Base-by-base conservation (phyloP, 2,888 invertebrate genomes). In the Abrostola tripartita region DNA sequence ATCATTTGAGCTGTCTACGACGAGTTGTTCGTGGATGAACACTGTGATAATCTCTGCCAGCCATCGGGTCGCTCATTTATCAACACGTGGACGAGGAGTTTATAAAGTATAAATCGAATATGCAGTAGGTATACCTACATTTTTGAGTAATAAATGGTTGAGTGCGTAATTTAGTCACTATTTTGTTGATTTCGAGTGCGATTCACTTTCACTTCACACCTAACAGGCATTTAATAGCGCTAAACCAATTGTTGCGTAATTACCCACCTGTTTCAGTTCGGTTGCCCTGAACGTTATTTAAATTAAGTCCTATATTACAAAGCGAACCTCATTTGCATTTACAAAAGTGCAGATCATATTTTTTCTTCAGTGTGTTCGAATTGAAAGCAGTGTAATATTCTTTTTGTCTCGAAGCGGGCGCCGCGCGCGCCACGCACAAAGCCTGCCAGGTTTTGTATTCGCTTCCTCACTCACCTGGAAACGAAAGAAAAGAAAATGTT, bases 401-500 rank as follows among this genome's bases (percentile, higher is more conserved):
- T 87, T 92, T 92, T 92, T 92, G 89, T 92, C 86, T 90, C 67
- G 74, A 38, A 76, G 60, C 80, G 85, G 76, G 81, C 78, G 83
- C 81, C 84, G 82, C 76, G 73, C 85, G 83, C 84, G 84, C 85
- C 83, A 82, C 85, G 80, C 85, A 91, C 90, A 92, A 92, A 91
- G 92, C 90, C 85, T 84, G 85, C 84, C 76, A 83, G 85, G 89
- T 88, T 90, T 90, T 90, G 89, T 91, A 88, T 92, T 92, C 90
- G 85, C 83, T 87, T 86, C 88, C 86, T 91, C 92, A 94, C 94
- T 94, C 93, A 94, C 93, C 92, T 94, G 93, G 89, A 93, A 94
- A 92, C 87, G 88, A 93, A 93, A 93, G 93, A 94, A 94, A 93
- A 92, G 92, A 91, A 92, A 92, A 92, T 91, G 92, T 94, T 94